Evolutionary conservation across 1,140 invertebrate species (phyloP).

Genomic region (Drosophila ironensis): DNA sequence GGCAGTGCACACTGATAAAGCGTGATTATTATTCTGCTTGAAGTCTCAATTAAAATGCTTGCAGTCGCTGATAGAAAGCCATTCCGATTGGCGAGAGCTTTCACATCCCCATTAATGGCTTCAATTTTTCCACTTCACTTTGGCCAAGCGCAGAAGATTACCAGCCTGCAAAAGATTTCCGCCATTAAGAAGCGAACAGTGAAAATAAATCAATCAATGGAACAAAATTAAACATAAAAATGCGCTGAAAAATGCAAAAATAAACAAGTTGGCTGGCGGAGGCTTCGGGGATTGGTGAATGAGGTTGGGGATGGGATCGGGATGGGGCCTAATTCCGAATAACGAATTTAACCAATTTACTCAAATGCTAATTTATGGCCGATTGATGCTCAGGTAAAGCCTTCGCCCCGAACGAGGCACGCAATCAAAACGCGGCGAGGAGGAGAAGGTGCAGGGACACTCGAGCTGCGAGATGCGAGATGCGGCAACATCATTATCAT

Average conservation of each 20-base stretch:
- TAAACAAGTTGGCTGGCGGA: conserved; percentile 57
- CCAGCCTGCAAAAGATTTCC: conserved; percentile 42
- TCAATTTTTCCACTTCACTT: conserved; percentile 46
- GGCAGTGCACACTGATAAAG: neutral
- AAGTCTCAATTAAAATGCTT: too few species aligned
- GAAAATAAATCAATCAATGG: conserved; percentile 79
- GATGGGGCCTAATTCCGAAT: conserved; percentile 73
- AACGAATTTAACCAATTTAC: conserved; percentile 82
- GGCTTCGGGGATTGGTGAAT: neutral
- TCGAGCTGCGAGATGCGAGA: conserved; percentile 5
- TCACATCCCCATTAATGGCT: conserved; percentile 54
- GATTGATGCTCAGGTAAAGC: conserved; percentile 77
- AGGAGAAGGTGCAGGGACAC: conserved; percentile 22
- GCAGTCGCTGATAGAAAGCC: conserved; percentile 6
- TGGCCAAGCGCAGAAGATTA: conserved; percentile 8
- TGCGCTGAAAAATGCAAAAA: conserved; percentile 31
- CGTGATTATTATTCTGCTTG: too few species aligned
- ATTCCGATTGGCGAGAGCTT: conserved; percentile 25
- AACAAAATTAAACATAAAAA: conserved; percentile 67
- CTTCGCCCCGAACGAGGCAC: conserved; percentile 21
- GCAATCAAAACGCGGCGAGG: conserved; percentile 23
- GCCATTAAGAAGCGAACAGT: conserved; percentile 57
- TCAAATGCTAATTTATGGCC: conserved; percentile 82
- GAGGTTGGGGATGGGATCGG: conserved; percentile 28
- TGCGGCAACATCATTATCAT: conserved; percentile 31